These are phyloP conservation scores for Nicator chloris DNA, from an alignment of 2,113 vertebrate genomes.

Conservation along the genomic window DNA sequence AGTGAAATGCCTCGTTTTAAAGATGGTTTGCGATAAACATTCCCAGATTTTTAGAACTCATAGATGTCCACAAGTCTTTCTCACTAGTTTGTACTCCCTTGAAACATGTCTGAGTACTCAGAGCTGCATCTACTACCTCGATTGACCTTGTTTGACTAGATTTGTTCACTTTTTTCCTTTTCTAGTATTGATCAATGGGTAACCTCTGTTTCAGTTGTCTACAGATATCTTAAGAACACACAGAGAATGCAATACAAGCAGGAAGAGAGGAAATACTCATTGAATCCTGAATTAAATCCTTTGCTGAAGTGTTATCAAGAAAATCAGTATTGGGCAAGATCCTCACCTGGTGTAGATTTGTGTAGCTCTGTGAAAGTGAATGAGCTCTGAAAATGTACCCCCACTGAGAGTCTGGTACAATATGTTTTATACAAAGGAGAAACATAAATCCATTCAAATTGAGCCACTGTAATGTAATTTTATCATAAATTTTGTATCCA, in stretches of 20 bases:
- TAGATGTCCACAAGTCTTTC: neutral
- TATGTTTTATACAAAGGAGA: neutral
- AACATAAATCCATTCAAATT: neutral
- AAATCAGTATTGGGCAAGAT: neutral
- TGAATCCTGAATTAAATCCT: conserved; percentile 7
- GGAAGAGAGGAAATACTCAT: neutral
- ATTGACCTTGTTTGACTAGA: neutral
- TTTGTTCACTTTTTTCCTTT: neutral
- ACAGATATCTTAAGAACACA: neutral
- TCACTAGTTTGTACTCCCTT: neutral
- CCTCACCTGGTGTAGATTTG: neutral
- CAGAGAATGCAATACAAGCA: neutral
- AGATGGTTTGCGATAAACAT: neutral
- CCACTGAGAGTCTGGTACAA: neutral
- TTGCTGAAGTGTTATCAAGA: neutral
- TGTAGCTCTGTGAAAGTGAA: neutral
- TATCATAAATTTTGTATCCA: neutral
- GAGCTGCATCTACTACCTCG: neutral
- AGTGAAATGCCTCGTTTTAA: neutral
- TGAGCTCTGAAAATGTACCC: neutral
- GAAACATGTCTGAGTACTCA: neutral
- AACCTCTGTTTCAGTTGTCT: neutral
- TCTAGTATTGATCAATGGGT: neutral
- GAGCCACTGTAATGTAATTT: neutral
- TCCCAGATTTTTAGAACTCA: neutral